Evolutionary conservation across 2,113 vertebrate species (phyloP), one percentile per base, ranked within the genome.

Genomic region (Amblyornis subalaris): DNA sequence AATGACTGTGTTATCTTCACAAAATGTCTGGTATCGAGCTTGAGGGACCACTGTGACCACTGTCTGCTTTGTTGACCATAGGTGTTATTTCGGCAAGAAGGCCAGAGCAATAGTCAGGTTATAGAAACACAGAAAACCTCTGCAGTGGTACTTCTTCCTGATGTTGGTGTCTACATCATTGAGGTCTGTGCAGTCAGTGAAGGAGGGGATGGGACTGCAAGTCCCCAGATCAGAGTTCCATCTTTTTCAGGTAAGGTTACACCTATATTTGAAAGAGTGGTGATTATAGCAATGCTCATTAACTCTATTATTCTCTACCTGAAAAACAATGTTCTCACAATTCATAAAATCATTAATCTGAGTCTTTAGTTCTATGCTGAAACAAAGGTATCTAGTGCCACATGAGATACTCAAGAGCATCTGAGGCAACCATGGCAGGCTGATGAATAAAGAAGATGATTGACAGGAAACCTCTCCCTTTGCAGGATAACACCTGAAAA

Each of bases 61-160:
- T 60, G 2, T 26, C 29, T 87, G 4, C 88, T 71, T 76, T 90
- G 45, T 94, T 79, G n/a, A 92, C 75, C 47, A 25, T 82, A 99
- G 99, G 99, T 99, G 45, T 97, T 99, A 83, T 97, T 99, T 75
- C 98, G 98, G 73, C 99, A 99, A 97, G 99, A 99, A 93, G 99
- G 99, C 14, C 98, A 98, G 70, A 98, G 98, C 89, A 98, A 98
- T 90, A 98, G 97, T 95, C 98, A 99, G 97, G 98, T 99, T 89
- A 99, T 99, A 84, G 98, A 99, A 97, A 99, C 99, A 79, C 98
- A 99, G 89, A 99, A 98, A 97, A 98, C 99, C 2, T 99, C 99
- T 72, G 99, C 98, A 4, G 97, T 98, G 77, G 97, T 99, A 6
- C 98, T 98, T 22, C 98, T 99, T 72, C 98, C 98, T 1, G 99